Conservation (phyloP, 2,797 vertebrate genomes). For the Etheostoma nigrum region DNA sequence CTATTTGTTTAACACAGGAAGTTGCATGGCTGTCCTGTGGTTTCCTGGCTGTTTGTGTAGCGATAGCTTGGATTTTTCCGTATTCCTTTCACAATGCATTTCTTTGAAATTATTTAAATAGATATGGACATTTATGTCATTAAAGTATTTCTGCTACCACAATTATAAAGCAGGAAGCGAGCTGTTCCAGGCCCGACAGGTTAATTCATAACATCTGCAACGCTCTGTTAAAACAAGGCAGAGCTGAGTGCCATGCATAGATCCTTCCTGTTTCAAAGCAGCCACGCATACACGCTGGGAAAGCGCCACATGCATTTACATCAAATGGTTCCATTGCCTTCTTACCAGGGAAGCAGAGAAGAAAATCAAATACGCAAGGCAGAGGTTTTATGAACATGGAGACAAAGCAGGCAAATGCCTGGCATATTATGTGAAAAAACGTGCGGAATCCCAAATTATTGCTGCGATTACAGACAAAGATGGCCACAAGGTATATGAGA, state of each 20-base stretch:
- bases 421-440: too few species aligned
- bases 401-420: too few species aligned
- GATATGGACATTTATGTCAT: slow-evolving; percentile 58
- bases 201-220: slow-evolving; percentile 74
- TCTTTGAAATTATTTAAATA: slow-evolving; percentile 63
- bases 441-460: too few species aligned
- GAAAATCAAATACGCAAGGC: too few species aligned
- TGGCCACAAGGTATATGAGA: too few species aligned
- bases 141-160: slow-evolving; percentile 55
- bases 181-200: slow-evolving; percentile 65
- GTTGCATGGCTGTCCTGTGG: slow-evolving; percentile 23
- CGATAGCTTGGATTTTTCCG: not conserved
- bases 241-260: slow-evolving; percentile 30
- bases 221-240: slow-evolving; percentile 44
- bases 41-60: slow-evolving; percentile 29
- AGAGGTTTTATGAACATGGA: too few species aligned
- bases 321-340: slow-evolving; percentile 42
- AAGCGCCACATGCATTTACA: slow-evolving; percentile 25
- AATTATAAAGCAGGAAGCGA: slow-evolving; percentile 68
- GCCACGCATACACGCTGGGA: slow-evolving; percentile 43
- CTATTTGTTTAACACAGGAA: slow-evolving; percentile 61
- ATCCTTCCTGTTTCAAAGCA: slow-evolving; percentile 57
- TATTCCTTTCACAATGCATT: slow-evolving; percentile 35
- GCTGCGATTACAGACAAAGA: too few species aligned
- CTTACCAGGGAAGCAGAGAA: too few species aligned